Evolutionary conservation across 2,113 vertebrate species (phyloP).

Genomic region (Menidia beryllina): DNA sequence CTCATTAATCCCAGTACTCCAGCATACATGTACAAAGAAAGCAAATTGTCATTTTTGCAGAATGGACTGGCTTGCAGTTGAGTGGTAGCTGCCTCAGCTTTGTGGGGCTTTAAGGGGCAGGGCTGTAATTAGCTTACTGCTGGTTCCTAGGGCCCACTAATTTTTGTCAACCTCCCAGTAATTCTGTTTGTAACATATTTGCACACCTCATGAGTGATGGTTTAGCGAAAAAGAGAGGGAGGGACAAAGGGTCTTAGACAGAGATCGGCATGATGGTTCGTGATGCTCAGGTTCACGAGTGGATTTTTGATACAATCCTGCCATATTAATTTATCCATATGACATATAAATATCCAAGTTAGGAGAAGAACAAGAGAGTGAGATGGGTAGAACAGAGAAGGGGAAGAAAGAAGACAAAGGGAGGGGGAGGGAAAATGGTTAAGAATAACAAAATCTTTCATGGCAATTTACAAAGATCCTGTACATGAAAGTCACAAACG

Average conservation of each 20-base stretch:
- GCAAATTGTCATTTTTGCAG: not conserved
- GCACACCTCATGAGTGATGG: constrained; percentile 62
- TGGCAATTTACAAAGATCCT: not conserved
- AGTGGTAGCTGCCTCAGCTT: constrained; percentile 66
- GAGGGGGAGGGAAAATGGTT: not conserved
- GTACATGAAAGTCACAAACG: too few relatives aligned
- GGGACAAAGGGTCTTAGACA: constrained; percentile 1
- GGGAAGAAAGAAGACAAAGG: not conserved
- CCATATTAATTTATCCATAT: constrained; percentile 75
- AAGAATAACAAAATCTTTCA: not conserved
- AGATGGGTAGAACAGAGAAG: not conserved
- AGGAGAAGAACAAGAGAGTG: too few relatives aligned
- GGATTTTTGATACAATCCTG: constrained; percentile 75
- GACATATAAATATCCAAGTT: constrained; percentile 56
- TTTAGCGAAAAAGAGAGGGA: not conserved
- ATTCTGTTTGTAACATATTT: constrained; percentile 73
- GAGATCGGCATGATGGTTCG: constrained; percentile 69
- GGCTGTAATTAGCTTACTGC: constrained; percentile 80
- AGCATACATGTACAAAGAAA: not conserved
- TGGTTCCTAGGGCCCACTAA: constrained; percentile 76
- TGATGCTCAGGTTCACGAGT: constrained; percentile 60
- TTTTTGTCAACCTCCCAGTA: constrained; percentile 80
- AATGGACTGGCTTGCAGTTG: constrained; percentile 26
- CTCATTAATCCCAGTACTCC: constrained; percentile 14
- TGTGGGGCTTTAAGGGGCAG: constrained; percentile 60